Conservation (phyloP, 1,140 invertebrate genomes). For the Zaprionus kolodkinae region DNA sequence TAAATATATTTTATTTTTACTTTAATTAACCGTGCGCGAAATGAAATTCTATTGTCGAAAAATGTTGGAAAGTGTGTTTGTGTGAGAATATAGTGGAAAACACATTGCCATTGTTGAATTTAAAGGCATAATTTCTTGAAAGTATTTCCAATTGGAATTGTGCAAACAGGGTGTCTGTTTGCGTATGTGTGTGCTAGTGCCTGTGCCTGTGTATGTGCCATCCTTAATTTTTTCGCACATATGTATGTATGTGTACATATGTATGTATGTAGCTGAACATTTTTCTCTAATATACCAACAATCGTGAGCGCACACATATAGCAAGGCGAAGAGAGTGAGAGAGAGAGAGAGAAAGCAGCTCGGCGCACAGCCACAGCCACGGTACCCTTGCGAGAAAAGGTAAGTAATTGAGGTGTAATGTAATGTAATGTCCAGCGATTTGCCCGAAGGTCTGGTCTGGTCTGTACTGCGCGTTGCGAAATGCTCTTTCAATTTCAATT, state of each 20-base stretch:
- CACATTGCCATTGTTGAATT: conserved; percentile 33
- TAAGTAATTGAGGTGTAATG: conserved; percentile 60
- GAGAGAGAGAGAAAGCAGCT: conserved; percentile 39
- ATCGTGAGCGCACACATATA: conserved; percentile 58
- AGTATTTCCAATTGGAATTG: conserved; percentile 67
- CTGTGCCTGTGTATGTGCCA: conserved; percentile 61
- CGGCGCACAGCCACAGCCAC: conserved; percentile 41
- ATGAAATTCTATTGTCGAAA: conserved; percentile 56
- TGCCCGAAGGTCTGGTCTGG: conserved; percentile 40
- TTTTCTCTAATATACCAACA: conserved; percentile 80
- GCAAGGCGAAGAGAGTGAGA: conserved; percentile 28
- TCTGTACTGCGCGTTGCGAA: conserved; percentile 18
- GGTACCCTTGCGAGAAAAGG: conserved; percentile 58
- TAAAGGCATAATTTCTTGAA: conserved; percentile 44
- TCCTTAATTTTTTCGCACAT: conserved; percentile 72
- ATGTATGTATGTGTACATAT: conserved; percentile 60
- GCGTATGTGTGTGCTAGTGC: conserved; percentile 34
- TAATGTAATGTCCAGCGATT: conserved; percentile 57
- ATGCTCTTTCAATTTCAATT: conserved; percentile 35
- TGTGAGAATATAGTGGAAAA: conserved; percentile 46
- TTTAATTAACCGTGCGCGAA: conserved; percentile 41
- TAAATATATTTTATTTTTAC: conserved; percentile 54
- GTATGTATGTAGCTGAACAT: conserved; percentile 66
- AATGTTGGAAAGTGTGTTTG: conserved; percentile 53
- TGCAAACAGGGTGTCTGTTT: conserved; percentile 70